These are phyloP conservation scores for Macrocentrus cingulum DNA, from an alignment of 1,140 invertebrate species.

Conservation along the genomic window DNA sequence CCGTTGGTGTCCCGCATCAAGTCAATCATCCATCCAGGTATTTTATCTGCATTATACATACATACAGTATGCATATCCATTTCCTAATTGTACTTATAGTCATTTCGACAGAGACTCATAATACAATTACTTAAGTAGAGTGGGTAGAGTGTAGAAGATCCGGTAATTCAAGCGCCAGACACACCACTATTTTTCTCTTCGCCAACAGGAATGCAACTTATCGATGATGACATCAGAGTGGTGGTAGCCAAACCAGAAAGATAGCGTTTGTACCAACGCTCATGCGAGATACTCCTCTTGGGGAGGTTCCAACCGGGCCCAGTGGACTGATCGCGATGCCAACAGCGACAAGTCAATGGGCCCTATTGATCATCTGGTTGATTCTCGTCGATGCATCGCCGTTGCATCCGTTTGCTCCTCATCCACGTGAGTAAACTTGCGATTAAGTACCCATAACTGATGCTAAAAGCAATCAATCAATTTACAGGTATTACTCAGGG, in stretches of 20 bases:
- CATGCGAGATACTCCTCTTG: slow-evolving; percentile 9
- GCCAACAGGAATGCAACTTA: slow-evolving; percentile 8
- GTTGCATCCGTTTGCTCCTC: slow-evolving; percentile 19
- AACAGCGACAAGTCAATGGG: slow-evolving; percentile 17
- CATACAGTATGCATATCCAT: no score
- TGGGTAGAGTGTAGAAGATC: not conserved
- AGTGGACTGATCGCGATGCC: slow-evolving; percentile 21
- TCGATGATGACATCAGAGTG: slow-evolving; percentile 1
- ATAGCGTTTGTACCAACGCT: slow-evolving; percentile 11
- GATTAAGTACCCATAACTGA: not conserved
- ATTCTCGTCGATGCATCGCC: slow-evolving; percentile 17
- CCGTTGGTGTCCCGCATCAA: not conserved
- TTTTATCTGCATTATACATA: not conserved
- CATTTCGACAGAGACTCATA: no score
- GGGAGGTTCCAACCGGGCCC: slow-evolving; percentile 1
- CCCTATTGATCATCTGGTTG: slow-evolving; percentile 10
- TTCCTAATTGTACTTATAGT: no score
- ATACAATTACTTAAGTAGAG: not conserved
- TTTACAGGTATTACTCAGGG: slow-evolving; percentile 55
- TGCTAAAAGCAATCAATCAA: no score
- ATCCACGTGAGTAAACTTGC: slow-evolving; percentile 16
- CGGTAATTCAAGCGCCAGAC: not conserved
- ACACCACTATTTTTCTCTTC: not conserved
- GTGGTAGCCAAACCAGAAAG: slow-evolving; percentile 7
- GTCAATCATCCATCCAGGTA: not conserved